Percentiles rank a stretch among this genome's conserved stretches.
phyloP scores from a whole-genome alignment of 92 coral and sea anemone genomes.

The Paramuricea clavata region DNA sequence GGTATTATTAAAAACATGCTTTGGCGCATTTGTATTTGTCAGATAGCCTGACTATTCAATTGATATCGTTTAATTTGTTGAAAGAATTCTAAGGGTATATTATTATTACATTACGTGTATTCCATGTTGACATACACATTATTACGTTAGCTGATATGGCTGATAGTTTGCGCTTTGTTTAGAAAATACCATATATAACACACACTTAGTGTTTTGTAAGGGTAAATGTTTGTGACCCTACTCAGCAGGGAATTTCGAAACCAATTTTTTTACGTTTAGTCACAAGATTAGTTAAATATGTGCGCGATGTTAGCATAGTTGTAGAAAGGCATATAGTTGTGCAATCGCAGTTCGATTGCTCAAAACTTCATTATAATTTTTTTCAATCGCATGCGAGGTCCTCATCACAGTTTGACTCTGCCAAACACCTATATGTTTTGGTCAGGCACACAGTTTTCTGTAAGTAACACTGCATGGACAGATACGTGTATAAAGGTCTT shows the following conservation, averaged over 20 bases:
- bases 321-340: too few relatives aligned
- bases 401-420: too few relatives aligned
- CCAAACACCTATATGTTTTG: too few relatives aligned
- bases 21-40: not conserved
- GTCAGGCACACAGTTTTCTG: too few relatives aligned
- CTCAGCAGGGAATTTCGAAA: not conserved
- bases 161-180: not conserved
- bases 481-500: too few relatives aligned
- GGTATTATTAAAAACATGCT: not conserved
- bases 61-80: not conserved
- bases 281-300: not conserved
- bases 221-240: conserved; percentile 11
- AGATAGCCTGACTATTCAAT: not conserved
- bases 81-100: not conserved
- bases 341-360: too few relatives aligned
- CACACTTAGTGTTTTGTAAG: not conserved
- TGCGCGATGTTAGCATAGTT: not conserved
- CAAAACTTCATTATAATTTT: too few relatives aligned
- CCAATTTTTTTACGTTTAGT: not conserved
- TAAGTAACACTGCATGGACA: too few relatives aligned
- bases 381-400: too few relatives aligned
- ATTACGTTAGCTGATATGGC: not conserved
- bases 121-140: not conserved
- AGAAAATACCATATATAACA: not conserved
- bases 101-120: not conserved